Percentiles rank a stretch among this genome's conserved stretches.
Conservation (phyloP, 2,888 invertebrate species). For the Cryptocheilus praepositus region DNA sequence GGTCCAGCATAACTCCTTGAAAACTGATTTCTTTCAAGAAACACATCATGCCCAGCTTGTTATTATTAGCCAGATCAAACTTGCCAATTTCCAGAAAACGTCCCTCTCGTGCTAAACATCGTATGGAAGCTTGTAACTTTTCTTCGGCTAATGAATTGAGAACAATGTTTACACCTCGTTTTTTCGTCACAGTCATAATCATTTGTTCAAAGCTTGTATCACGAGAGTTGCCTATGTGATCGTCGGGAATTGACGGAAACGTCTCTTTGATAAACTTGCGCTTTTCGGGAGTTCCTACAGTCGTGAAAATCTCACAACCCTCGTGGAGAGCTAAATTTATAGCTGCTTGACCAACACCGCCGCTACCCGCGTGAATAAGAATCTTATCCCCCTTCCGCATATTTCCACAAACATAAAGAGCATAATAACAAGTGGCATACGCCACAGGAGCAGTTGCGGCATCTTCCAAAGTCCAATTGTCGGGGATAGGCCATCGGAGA, state of each 20-base stretch:
- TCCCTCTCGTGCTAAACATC: slow-evolving; percentile 80
- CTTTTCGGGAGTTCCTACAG: slow-evolving; percentile 78
- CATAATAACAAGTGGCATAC: slow-evolving; percentile 80
- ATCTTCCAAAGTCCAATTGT: slow-evolving; percentile 79
- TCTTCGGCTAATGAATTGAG: slow-evolving; percentile 95
- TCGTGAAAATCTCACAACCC: slow-evolving; percentile 79
- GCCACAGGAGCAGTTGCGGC: slow-evolving; percentile 82
- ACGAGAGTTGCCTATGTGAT: slow-evolving; percentile 90
- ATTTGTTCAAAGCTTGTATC: slow-evolving; percentile 91
- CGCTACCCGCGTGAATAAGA: slow-evolving; percentile 76
- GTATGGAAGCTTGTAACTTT: slow-evolving; percentile 84
- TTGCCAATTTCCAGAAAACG: slow-evolving; percentile 92
- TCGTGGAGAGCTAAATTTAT: slow-evolving; percentile 79
- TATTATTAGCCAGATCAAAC: slow-evolving; percentile 85
- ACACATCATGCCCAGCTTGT: slow-evolving; percentile 79
- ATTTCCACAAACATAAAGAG: slow-evolving; percentile 77
- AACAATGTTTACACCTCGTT: slow-evolving; percentile 92
- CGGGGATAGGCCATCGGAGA: slow-evolving; percentile 78
- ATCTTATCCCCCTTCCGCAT: slow-evolving; percentile 75
- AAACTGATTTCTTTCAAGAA: slow-evolving; percentile 85
- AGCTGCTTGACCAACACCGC: slow-evolving; percentile 83
- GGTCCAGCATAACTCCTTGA: slow-evolving; percentile 87
- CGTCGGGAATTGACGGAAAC: slow-evolving; percentile 78
- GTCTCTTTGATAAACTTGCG: slow-evolving; percentile 76
- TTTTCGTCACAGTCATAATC: slow-evolving; percentile 86